Evolutionary conservation across 2,888 invertebrate genomes (phyloP), one percentile per base, ranked within the genome.

Genomic region (Tetanocera ferruginea): DNA sequence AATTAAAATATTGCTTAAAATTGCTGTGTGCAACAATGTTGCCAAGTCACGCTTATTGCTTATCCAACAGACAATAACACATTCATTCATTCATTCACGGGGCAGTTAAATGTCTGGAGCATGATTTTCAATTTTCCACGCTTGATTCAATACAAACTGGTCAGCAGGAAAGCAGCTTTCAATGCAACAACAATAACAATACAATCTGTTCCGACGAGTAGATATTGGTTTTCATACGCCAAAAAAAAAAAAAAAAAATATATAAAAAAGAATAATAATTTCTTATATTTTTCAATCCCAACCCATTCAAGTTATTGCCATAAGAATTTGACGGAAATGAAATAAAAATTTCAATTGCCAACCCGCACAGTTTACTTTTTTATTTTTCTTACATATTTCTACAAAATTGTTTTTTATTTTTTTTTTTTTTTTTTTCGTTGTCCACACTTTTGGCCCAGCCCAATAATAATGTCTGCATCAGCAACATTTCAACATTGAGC

Each of bases 331-430:
- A 60, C 37, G 37, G 57, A 60, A 72, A 72, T 72, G 37, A 34
- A 72, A 72, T 84, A 84, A 82, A 5, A 84, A 85, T 84, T 84
- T 85, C 85, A 85, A 85, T 85, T 85, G 83, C 83, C 82, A 83
- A n/a, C 31, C 31, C 5, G 14, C 60, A 62, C 28, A 23, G 28
- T 8, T n/a, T 14, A 69, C 14, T 25, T 28, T 51, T 69, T 69
- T 28, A 60, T 51, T 69, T 69, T 28, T 23, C 9, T 11, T 25
- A 28, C 9, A 37, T 43, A 0, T 69, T 31, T 34, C n/a, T 17
- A 14, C 43, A 5, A 23, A 14, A 4, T 52, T 69, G 14, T 23
- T 67, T 23, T 19, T 67, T 67, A 3, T 9, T 67, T 43, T 67
- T n/a, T 5, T 66, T n/a, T n/a, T n/a, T n/a, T n/a, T n/a, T n/a